phyloP scores from a whole-genome alignment of 2,113 vertebrate species.

The Hemiscyllium ocellatum region DNA sequence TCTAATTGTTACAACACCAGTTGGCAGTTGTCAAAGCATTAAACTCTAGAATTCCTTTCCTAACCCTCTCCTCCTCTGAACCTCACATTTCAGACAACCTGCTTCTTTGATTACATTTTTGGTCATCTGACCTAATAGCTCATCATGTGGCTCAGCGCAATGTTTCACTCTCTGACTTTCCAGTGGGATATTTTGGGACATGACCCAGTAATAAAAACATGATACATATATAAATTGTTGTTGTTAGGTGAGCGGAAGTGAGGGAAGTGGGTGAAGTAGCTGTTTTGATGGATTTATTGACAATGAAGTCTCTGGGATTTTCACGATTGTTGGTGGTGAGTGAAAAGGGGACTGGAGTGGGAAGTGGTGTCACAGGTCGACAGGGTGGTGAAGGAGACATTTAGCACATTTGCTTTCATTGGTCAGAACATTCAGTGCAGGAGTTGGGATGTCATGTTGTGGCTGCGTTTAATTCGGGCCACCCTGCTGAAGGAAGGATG shows the following conservation, averaged over 20 bases:
- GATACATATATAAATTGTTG: not conserved
- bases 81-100: not conserved
- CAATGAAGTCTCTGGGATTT: not conserved
- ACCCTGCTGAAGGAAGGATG: too few relatives aligned
- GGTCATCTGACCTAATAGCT: not conserved
- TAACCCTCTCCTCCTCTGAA: too few relatives aligned
- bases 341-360: too few relatives aligned
- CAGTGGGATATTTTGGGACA: not conserved
- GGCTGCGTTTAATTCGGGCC: too few relatives aligned
- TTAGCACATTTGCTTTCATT: too few relatives aligned
- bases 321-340: not conserved
- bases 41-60: not conserved
- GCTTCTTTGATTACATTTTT: not conserved
- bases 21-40: not conserved
- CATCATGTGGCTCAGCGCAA: not conserved
- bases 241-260: not conserved
- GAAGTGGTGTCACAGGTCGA: too few relatives aligned
- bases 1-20: not conserved
- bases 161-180: not conserved
- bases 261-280: not conserved
- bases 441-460: too few relatives aligned
- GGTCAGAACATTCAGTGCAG: too few relatives aligned
- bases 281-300: not conserved
- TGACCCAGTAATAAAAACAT: too few relatives aligned
- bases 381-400: too few relatives aligned